Percentiles rank a stretch among this genome's conserved stretches.
Conservation (phyloP, 2,888 invertebrate genomes). For the Archaeoteleia sp. region DNA sequence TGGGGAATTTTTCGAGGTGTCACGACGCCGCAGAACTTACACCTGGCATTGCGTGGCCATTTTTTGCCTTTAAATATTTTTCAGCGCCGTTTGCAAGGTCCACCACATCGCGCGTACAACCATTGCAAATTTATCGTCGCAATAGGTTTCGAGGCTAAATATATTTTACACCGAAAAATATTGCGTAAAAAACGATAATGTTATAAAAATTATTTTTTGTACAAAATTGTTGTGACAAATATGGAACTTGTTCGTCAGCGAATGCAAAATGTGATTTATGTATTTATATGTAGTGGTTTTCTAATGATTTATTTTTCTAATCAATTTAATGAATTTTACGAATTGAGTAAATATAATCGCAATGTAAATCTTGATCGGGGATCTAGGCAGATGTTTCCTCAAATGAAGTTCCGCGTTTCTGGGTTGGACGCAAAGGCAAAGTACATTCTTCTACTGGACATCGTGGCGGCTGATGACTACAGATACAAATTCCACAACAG, state of each 20-base stretch:
- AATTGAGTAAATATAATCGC: slow-evolving; percentile 52
- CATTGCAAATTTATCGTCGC: too few relatives aligned
- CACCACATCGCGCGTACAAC: neutral
- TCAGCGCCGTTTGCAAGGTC: neutral
- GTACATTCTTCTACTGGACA: slow-evolving; percentile 99
- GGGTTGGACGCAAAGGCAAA: slow-evolving; percentile 99
- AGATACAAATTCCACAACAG: slow-evolving; percentile 98
- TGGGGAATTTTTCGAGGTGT: slow-evolving; percentile 20
- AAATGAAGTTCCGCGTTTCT: slow-evolving; percentile 99
- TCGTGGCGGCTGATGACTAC: slow-evolving; percentile 99
- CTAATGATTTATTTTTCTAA: too few relatives aligned
- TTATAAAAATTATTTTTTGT: too few relatives aligned
- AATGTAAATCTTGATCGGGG: slow-evolving; percentile 67
- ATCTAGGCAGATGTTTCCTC: slow-evolving; percentile 99
- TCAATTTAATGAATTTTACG: slow-evolving; percentile 27
- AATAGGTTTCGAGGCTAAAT: too few relatives aligned
- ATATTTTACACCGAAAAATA: too few relatives aligned
- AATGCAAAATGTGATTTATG: slow-evolving; percentile 4
- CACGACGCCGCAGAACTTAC: slow-evolving; percentile 13
- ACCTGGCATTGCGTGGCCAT: neutral
- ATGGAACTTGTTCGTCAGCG: neutral
- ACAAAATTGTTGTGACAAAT: too few relatives aligned
- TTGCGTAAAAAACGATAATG: too few relatives aligned
- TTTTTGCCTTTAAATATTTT: neutral
- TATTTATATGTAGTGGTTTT: neutral